Evolutionary conservation across 2,888 invertebrate species (phyloP), one percentile per base, ranked within the genome.

Genomic region (Hirtodrosophila alboralis): DNA sequence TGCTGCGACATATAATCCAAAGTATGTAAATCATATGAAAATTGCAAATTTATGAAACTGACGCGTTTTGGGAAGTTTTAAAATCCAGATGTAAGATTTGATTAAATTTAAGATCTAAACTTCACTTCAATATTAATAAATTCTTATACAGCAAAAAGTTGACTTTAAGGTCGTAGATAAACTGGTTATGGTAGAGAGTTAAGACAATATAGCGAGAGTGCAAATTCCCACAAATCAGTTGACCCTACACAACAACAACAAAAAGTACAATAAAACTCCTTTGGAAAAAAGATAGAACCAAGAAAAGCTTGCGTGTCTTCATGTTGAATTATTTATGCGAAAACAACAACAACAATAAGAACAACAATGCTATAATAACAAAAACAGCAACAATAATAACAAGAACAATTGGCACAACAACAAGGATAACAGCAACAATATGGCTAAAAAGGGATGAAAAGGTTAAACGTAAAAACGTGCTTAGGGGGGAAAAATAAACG

Each of bases 291-390:
- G 51, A 18, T 28, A 61, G 28, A 37, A 37, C 26, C 49, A 47
- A 45, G 41, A 63, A 40, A 8, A 62, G 54, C 18, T 57, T 59
- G 60, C 41, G 41, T 62, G 48, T 61, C 45, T 64, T 53, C 48
- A 41, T 54, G 48, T 21, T 59, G 70, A 73, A 80, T 78, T 76
- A 84, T 84, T 84, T 77, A 79, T 78, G 73, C 58, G 41, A 62
- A 34, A 41, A 66, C 61, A 44, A 74, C 52, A 62, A 58, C 69
- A 71, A 57, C 41, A 64, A 38, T 41, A 62, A 38, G n/a, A 57
- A 67, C 26, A 52, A 23, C n/a, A n/a, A n/a, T n/a, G n/a, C n/a
- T n/a, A n/a, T 23, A 23, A 23, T 23, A 23, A 48, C 40, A 53
- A 62, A 43, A 63, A 45, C 36, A 72, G 48, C 33, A 67, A 52